Conservation (phyloP, 2,797 vertebrate species). For the Otolemur crassicaudatus region DNA sequence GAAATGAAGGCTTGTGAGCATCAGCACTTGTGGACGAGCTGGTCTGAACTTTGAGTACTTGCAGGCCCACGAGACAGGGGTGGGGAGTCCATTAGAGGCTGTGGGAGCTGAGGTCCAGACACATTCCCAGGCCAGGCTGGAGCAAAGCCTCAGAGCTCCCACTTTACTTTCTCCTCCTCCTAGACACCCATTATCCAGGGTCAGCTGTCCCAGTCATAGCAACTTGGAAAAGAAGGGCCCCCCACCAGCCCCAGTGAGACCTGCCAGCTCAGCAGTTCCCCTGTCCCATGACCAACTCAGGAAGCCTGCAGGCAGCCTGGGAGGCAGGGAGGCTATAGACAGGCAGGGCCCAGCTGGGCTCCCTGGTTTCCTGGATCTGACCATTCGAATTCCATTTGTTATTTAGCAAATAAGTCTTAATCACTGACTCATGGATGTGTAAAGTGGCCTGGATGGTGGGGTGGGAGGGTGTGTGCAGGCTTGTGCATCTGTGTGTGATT, state of each 20-base stretch:
- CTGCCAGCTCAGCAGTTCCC: background rate
- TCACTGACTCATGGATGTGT: slow-evolving; percentile 42
- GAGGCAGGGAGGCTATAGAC: slow-evolving; percentile 43
- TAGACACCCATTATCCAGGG: background rate
- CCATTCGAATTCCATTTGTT: slow-evolving; percentile 71
- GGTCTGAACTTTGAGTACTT: background rate
- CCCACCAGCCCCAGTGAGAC: rapidly evolving
- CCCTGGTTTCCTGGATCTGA: slow-evolving; percentile 72
- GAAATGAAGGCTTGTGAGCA: background rate
- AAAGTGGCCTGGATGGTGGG: background rate
- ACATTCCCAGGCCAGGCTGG: background rate
- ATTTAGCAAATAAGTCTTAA: slow-evolving; percentile 73
- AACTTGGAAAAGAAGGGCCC: background rate
- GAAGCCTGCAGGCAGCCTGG: background rate
- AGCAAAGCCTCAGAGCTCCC: too few species aligned
- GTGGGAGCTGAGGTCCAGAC: background rate
- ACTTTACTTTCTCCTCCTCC: background rate
- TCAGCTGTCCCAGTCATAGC: background rate
- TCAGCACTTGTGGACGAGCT: background rate
- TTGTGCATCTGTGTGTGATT: background rate
- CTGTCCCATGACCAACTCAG: background rate
- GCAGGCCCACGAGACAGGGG: rapidly evolving
- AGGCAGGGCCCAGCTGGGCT: background rate
- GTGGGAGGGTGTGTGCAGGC: background rate
- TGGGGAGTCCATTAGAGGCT: background rate